phyloP scores from a whole-genome alignment of 1,140 invertebrate species.

The Cotesia glomerata region DNA sequence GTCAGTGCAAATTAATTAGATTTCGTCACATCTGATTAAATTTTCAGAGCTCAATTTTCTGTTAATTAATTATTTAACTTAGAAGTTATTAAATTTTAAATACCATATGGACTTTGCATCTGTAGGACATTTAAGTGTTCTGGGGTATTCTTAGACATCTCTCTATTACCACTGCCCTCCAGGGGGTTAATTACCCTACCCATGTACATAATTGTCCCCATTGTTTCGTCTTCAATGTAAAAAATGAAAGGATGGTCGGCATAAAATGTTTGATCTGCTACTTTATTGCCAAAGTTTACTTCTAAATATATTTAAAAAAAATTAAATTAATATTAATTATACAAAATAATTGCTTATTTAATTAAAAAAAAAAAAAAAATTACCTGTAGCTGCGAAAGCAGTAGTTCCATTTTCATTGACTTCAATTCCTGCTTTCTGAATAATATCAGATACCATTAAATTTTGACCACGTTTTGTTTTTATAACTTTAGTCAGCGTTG shows the following conservation, averaged over 20 bases:
- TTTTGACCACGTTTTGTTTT: conserved; percentile 61
- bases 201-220: conserved; percentile 74
- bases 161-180: conserved; percentile 32
- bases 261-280: conserved; percentile 69
- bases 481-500: conserved; percentile 71
- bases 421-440: conserved; percentile 84
- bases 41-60: no score
- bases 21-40: no score
- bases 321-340: background rate
- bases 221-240: conserved; percentile 78
- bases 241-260: conserved; percentile 80
- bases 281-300: conserved; percentile 74
- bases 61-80: background rate
- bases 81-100: background rate
- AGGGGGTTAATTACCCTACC: conserved; percentile 73
- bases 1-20: no score
- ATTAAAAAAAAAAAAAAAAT: background rate
- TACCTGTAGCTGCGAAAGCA: conserved; percentile 79
- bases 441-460: conserved; percentile 73
- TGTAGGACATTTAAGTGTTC: background rate
- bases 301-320: conserved; percentile 60
- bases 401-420: conserved; percentile 84
- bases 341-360: background rate
- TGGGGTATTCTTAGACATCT: background rate
- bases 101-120: background rate